Evolutionary conservation across 2,888 invertebrate species (phyloP).

Genomic region (Dasysyrphus tricinctus): DNA sequence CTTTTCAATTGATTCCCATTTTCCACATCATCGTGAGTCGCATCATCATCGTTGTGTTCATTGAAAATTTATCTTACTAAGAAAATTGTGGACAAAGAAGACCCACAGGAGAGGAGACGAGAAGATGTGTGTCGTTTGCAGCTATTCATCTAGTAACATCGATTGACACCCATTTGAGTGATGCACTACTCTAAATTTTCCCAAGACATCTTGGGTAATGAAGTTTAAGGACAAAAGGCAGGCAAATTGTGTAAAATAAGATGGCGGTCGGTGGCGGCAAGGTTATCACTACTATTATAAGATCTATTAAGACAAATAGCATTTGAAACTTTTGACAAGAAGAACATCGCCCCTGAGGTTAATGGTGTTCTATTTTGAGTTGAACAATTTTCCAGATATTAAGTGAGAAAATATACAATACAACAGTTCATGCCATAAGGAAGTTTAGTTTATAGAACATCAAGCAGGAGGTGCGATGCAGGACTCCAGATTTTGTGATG

Average conservation of each 20-base stretch:
- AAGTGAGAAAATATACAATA: not conserved
- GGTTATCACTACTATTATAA: constrained; percentile 36
- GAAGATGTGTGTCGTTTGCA: constrained; percentile 14
- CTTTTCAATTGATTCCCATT: constrained; percentile 67
- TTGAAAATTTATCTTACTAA: constrained; percentile 51
- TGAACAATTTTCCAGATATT: constrained; percentile 34
- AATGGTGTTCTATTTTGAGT: constrained; percentile 49
- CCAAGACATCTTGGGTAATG: constrained; percentile 44
- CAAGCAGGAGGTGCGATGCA: not conserved
- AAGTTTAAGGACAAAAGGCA: constrained; percentile 28
- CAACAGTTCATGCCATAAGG: not conserved
- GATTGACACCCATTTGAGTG: constrained; percentile 39
- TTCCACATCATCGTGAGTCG: constrained; percentile 44
- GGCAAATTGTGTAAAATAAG: constrained; percentile 32
- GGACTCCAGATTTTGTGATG: not conserved
- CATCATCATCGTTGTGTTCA: constrained; percentile 58
- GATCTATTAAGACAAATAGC: constrained; percentile 64
- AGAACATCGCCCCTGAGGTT: constrained; percentile 42
- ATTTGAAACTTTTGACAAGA: constrained; percentile 58
- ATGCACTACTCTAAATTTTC: constrained; percentile 16
- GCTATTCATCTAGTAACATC: constrained; percentile 27
- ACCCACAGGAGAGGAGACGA: not conserved
- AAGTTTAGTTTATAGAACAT: constrained; percentile 13
- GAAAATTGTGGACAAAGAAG: not conserved
- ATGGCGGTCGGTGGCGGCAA: constrained; percentile 7